phyloP scores from a whole-genome alignment of 2,888 invertebrate genomes.

The Parapristionchus giblindavisi region DNA sequence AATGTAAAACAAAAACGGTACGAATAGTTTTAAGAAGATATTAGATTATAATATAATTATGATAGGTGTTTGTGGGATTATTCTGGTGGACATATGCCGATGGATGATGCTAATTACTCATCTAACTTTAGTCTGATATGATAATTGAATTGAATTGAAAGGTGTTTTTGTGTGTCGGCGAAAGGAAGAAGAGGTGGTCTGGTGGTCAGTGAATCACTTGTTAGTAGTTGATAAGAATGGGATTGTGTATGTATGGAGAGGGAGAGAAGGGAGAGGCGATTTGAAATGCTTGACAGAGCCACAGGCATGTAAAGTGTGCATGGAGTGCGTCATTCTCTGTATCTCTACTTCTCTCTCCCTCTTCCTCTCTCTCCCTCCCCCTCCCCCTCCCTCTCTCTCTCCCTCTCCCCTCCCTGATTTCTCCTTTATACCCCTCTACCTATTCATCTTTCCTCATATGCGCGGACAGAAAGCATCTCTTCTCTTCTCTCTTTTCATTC shows the following conservation, averaged over 20 bases:
- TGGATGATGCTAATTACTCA: too few relatives aligned
- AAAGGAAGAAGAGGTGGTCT: too few relatives aligned
- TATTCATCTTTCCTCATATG: not conserved
- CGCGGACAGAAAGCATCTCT: not conserved
- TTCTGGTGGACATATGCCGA: too few relatives aligned
- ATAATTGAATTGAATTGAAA: too few relatives aligned
- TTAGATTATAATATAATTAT: too few relatives aligned
- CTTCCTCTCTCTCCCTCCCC: not conserved
- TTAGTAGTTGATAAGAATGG: not conserved
- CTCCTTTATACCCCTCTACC: not conserved
- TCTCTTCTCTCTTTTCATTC: not conserved
- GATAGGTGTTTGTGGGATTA: too few relatives aligned
- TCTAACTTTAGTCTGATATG: too few relatives aligned
- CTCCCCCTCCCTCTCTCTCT: not conserved
- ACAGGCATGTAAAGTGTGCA: constrained; percentile 14
- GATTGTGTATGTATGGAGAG: too few relatives aligned
- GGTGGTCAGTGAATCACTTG: not conserved
- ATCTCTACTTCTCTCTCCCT: not conserved
- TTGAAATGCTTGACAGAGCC: not conserved
- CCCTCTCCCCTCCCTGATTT: constrained; percentile 18
- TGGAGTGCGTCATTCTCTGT: not conserved
- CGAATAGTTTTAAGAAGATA: too few relatives aligned
- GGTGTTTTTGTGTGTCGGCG: too few relatives aligned
- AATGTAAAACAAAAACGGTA: too few relatives aligned
- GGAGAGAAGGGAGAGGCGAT: too few relatives aligned